Percentiles rank a stretch among this genome's conserved stretches.
Evolutionary conservation across 2,888 invertebrate species (phyloP).

Genomic region (Operophtera brumata): DNA sequence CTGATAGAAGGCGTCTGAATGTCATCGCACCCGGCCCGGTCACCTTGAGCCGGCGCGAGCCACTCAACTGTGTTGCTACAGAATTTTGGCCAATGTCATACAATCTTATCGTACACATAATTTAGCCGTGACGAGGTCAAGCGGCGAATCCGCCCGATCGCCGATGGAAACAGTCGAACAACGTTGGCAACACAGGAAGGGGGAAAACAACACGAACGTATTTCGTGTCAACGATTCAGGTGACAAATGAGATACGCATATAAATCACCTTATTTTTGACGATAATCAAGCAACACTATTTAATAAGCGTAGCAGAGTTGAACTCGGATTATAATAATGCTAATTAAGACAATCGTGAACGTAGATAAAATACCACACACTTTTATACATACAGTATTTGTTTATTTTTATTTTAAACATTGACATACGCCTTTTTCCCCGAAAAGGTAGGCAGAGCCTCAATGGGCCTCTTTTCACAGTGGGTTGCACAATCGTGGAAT

Average conservation of each 20-base stretch:
- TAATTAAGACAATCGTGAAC: constrained; percentile 33
- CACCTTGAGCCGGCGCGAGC: constrained; percentile 64
- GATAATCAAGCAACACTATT: constrained; percentile 29
- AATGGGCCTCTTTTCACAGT: too few relatives aligned
- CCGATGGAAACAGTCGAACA: constrained; percentile 20
- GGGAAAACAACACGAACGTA: constrained; percentile 23
- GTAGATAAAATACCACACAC: constrained; percentile 20
- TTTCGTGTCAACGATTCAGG: constrained; percentile 28
- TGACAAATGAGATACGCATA: constrained; percentile 27
- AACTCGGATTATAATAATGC: constrained; percentile 28
- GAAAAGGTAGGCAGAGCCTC: too few relatives aligned
- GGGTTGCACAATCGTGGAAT: too few relatives aligned
- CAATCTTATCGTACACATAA: constrained; percentile 50
- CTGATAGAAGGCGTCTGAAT: constrained; percentile 73
- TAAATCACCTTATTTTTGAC: constrained; percentile 32
- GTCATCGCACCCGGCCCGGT: constrained; percentile 71
- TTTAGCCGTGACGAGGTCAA: constrained; percentile 34
- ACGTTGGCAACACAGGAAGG: constrained; percentile 25
- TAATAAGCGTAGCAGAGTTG: constrained; percentile 21
- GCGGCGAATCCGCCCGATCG: constrained; percentile 29
- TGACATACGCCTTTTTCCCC: too few relatives aligned
- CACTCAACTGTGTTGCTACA: constrained; percentile 51
- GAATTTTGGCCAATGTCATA: constrained; percentile 66
- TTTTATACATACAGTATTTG: constrained; percentile 15
- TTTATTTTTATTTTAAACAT: too few relatives aligned